Evolutionary conservation across 2,888 invertebrate genomes (phyloP).

Genomic region (Antheraea assamensis): DNA sequence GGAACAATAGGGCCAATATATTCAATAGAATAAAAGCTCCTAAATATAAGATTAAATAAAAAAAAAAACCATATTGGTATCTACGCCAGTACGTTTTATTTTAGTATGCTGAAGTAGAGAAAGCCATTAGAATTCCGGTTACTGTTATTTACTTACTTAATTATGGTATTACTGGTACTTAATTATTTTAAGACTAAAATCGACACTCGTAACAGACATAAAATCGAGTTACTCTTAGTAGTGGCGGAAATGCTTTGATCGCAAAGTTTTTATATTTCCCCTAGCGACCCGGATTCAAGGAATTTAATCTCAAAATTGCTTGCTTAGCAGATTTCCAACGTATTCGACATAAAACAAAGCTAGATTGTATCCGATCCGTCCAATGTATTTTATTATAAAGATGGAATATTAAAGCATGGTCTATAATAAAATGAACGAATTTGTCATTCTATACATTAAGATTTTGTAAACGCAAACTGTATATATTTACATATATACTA

Average conservation of each 20-base stretch:
- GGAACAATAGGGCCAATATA: too few relatives aligned
- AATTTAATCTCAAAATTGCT: constrained; percentile 77
- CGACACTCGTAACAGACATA: background rate
- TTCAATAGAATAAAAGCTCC: too few relatives aligned
- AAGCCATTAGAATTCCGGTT: background rate
- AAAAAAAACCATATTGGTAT: too few relatives aligned
- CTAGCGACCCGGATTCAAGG: constrained; percentile 61
- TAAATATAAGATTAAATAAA: too few relatives aligned
- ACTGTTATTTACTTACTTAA: background rate
- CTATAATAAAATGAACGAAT: background rate
- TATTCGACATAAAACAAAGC: constrained; percentile 55
- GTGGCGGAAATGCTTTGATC: constrained; percentile 35
- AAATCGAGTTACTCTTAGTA: constrained; percentile 35
- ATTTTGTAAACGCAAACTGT: background rate
- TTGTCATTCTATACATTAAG: background rate
- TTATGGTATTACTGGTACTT: too few relatives aligned
- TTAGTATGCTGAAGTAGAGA: background rate
- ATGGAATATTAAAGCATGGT: background rate
- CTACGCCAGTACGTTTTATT: too few relatives aligned
- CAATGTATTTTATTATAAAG: constrained; percentile 8
- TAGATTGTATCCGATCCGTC: constrained; percentile 33
- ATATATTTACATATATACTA: background rate
- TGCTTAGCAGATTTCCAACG: constrained; percentile 67
- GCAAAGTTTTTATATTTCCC: constrained; percentile 61
- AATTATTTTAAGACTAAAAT: background rate